phyloP scores from a whole-genome alignment of 1,140 invertebrate species.

The Drosophila lacteicornis region DNA sequence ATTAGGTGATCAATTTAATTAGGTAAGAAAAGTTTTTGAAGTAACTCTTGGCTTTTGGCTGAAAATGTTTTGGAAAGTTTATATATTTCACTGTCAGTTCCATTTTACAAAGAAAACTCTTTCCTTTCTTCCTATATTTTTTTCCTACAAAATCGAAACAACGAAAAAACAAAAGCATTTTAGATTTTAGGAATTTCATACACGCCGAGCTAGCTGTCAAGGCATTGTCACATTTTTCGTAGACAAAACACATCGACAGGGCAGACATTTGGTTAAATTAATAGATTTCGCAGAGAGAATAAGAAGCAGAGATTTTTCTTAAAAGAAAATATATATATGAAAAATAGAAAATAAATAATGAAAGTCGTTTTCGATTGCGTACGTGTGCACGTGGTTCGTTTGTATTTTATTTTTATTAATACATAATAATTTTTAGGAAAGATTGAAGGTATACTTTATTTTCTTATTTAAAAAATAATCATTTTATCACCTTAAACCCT shows the following conservation, averaged over 20 bases:
- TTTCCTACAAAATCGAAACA: neutral
- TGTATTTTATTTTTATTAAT: neutral
- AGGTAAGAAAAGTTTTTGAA: neutral
- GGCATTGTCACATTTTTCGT: conserved; percentile 16
- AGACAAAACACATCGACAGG: conserved; percentile 42
- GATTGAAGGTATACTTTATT: neutral
- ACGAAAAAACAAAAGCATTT: neutral
- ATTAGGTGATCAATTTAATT: no score
- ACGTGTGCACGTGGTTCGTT: neutral
- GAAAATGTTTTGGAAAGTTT: neutral
- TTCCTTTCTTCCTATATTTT: neutral
- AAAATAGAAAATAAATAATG: neutral
- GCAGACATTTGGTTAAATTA: neutral
- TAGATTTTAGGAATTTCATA: conserved; percentile 3
- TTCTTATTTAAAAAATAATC: neutral
- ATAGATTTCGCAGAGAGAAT: neutral
- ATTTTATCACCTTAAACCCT: no score
- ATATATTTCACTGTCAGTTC: neutral
- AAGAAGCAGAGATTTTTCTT: neutral
- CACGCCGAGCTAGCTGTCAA: conserved; percentile 1
- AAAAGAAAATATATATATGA: neutral
- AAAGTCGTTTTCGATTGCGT: neutral
- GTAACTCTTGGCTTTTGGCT: neutral
- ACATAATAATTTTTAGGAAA: neutral
- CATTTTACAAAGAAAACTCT: neutral